Conservation (phyloP, 2,797 vertebrate genomes). For the Botia kubotai region DNA sequence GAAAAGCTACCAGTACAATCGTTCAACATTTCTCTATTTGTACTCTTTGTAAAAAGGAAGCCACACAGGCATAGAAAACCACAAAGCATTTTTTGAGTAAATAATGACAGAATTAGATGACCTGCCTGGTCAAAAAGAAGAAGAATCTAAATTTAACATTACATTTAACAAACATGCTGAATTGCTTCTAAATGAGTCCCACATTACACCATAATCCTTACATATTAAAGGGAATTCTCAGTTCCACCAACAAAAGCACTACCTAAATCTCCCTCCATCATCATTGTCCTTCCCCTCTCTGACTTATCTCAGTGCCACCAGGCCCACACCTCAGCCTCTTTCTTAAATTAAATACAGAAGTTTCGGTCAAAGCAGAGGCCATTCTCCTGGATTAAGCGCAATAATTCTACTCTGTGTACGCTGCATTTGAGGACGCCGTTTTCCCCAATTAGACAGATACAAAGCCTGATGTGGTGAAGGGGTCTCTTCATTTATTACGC, state of each 20-base stretch:
- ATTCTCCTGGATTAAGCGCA: slow-evolving; percentile 40
- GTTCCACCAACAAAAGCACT: background rate
- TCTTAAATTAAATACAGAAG: slow-evolving; percentile 49
- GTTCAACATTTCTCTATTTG: too few relatives aligned
- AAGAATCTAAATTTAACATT: background rate
- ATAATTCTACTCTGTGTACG: slow-evolving; percentile 29
- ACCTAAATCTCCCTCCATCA: slow-evolving; percentile 11
- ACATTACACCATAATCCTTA: slow-evolving; percentile 17
- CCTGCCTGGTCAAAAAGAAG: background rate
- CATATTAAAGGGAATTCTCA: slow-evolving; percentile 29
- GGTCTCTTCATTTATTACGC: slow-evolving; percentile 48
- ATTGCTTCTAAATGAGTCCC: slow-evolving; percentile 1
- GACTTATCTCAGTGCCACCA: slow-evolving; percentile 43
- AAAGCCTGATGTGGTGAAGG: slow-evolving; percentile 19
- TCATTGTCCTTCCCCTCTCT: slow-evolving; percentile 33
- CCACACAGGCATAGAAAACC: too few relatives aligned
- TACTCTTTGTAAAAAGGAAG: too few relatives aligned
- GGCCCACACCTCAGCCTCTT: slow-evolving; percentile 28
- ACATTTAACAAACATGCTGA: background rate
- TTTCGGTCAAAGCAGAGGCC: slow-evolving; percentile 15
- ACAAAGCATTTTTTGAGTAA: background rate
- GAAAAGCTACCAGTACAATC: too few relatives aligned
- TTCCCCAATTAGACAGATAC: slow-evolving; percentile 48
- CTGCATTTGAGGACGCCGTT: slow-evolving; percentile 1
- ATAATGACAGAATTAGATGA: background rate